These are phyloP conservation scores for Hippocampus comes DNA, from an alignment of 2,113 vertebrate genomes.

Conservation along the genomic window DNA sequence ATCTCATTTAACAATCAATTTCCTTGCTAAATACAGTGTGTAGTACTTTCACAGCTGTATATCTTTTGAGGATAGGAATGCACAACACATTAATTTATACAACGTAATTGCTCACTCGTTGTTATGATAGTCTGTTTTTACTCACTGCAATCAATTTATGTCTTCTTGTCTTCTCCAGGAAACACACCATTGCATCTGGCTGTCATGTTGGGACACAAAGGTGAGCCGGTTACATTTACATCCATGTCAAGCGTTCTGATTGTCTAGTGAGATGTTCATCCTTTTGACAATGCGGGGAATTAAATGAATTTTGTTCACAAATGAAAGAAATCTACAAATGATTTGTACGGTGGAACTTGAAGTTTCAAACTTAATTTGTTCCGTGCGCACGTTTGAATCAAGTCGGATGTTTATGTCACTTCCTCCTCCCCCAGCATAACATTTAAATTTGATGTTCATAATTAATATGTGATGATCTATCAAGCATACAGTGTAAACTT, in stretches of 20 bases:
- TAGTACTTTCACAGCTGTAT: conserved; percentile 14
- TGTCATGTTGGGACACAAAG: conserved; percentile 99
- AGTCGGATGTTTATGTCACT: neutral
- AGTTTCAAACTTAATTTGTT: no score
- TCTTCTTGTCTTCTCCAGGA: conserved; percentile 72
- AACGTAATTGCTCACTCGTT: neutral
- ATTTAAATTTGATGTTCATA: neutral
- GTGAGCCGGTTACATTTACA: conserved; percentile 68
- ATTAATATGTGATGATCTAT: conserved; percentile 7
- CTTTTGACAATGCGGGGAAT: conserved; percentile 14
- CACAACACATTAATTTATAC: neutral
- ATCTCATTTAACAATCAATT: conserved; percentile 10
- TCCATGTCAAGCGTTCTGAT: neutral
- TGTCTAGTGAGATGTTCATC: conserved; percentile 21
- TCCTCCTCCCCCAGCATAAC: neutral
- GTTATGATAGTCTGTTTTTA: conserved; percentile 13
- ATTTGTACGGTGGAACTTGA: no score
- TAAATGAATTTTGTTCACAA: neutral
- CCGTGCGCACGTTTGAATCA: no score
- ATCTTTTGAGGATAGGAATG: neutral
- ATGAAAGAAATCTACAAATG: neutral
- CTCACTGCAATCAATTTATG: conserved; percentile 16
- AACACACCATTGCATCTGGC: conserved; percentile 98
- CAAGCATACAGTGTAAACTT: conserved; percentile 5
- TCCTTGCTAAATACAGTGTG: conserved; percentile 2